Conservation (phyloP, 2,797 vertebrate species). For the Triplophysa bombifrons region DNA sequence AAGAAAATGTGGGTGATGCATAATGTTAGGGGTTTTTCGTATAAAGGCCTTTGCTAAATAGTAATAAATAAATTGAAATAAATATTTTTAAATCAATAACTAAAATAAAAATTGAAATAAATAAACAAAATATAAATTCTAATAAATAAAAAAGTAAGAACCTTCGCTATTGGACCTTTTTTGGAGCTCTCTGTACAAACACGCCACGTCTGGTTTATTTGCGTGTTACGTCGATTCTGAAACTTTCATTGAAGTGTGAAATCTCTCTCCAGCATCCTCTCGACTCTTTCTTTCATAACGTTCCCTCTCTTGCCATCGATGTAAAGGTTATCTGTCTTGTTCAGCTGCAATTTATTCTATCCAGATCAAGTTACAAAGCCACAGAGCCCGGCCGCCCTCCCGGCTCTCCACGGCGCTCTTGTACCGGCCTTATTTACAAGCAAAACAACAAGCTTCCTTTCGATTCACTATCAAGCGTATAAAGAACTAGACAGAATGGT, state of each 20-base stretch:
- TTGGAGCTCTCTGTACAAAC: neutral
- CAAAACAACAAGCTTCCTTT: slow-evolving; percentile 40
- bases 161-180: neutral
- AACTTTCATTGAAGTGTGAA: slow-evolving; percentile 1
- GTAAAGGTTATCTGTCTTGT: slow-evolving; percentile 54
- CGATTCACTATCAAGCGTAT: slow-evolving; percentile 35
- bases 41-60: too few species aligned
- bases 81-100: too few species aligned
- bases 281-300: slow-evolving; percentile 19
- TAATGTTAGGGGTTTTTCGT: neutral
- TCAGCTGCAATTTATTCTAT: slow-evolving; percentile 48
- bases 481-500: slow-evolving; percentile 18
- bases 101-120: too few species aligned
- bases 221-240: neutral
- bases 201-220: neutral
- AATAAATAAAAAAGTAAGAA: too few species aligned
- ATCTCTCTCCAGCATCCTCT: neutral
- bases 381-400: neutral
- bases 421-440: slow-evolving; percentile 52
- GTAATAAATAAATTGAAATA: too few species aligned
- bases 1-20: neutral
- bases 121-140: too few species aligned
- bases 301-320: slow-evolving; percentile 34
- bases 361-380: slow-evolving; percentile 51
- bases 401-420: slow-evolving; percentile 34